Evolutionary conservation across 2,113 vertebrate genomes (phyloP), one percentile per base, ranked within the genome.

Genomic region (Eublepharis macularius): DNA sequence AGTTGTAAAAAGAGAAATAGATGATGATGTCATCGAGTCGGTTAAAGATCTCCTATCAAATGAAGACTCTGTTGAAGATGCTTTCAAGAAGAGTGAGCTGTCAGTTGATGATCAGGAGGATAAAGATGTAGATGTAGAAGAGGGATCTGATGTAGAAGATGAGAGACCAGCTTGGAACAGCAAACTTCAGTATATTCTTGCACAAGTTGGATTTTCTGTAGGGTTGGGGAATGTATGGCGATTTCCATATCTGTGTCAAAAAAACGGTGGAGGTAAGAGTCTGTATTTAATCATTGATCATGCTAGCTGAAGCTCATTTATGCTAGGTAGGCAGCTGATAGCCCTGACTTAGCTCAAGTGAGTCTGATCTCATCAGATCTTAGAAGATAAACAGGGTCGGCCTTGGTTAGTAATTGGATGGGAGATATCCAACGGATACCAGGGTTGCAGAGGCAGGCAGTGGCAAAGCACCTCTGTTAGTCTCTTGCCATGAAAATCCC

Each of bases 121-220:
- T 83, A 97, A 98, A 89, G 97, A 97, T 83, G 95, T 73, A 65
- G 97, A 98, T 84, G 92, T 91, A 54, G 98, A 99, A 94, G 97
- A 98, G 93, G 95, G 94, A 24, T 96, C 95, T 54, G 97, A 98
- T 90, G 92, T 93, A 4, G 97, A 97, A 84, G 98, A 98, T 93
- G 97, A 98, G 94, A 96, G 98, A 87, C 98, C 98, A 12, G 98
- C 98, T 75, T 99, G 98, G 98, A 98, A 97, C 94, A 99, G 97
- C 95, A 99, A 99, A 80, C 96, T 99, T 29, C 99, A 99, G 2
- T 99, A 99, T 93, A 99, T 99, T 94, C 96, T 99, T 92, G 99
- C 99, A 68, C 99, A 99, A 95, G 97, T 99, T 82, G 99, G 99
- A 92, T 99, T 99, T 96, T 99, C 99, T 82, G 99, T 99, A 87